Conservation (phyloP, 2,797 vertebrate species). For the Sciurus carolinensis region DNA sequence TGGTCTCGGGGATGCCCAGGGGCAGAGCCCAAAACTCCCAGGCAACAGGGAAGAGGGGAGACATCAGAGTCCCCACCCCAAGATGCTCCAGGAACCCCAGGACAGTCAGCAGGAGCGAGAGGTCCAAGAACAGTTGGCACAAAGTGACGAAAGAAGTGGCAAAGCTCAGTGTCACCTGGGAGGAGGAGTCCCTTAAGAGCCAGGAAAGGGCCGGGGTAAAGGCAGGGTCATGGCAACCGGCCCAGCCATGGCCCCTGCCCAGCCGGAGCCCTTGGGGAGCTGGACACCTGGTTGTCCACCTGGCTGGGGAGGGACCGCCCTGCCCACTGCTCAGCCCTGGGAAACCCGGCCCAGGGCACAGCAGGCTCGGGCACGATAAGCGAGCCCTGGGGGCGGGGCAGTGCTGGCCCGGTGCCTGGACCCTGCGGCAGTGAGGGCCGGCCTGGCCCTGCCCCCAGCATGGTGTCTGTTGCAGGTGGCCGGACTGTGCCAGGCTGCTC, state of each 20-base stretch:
- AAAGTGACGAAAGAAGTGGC: not conserved
- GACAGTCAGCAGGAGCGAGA: not conserved
- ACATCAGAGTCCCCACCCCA: not conserved
- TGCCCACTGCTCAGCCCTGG: not conserved
- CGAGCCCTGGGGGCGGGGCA: not conserved
- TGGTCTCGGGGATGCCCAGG: not conserved
- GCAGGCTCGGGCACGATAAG: not conserved
- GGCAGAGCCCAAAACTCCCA: not conserved
- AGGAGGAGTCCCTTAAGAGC: not conserved
- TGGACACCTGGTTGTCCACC: not conserved
- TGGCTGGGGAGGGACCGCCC: not conserved
- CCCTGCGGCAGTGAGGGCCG: not conserved
- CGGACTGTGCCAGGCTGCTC: conserved; percentile 89
- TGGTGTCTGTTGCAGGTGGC: conserved; percentile 90
- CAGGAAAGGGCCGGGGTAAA: not conserved
- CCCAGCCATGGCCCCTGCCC: not conserved
- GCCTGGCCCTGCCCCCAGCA: conserved; percentile 35
- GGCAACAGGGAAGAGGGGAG: not conserved
- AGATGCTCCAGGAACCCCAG: conserved; percentile 13
- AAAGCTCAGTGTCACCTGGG: not conserved
- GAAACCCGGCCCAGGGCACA: not conserved
- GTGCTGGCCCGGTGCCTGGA: not conserved
- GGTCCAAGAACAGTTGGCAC: not conserved
- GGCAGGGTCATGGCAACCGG: not conserved
- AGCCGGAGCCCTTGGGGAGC: not conserved